Base-by-base conservation (phyloP, 1,140 invertebrate genomes). In the Trichogramma pretiosum region DNA sequence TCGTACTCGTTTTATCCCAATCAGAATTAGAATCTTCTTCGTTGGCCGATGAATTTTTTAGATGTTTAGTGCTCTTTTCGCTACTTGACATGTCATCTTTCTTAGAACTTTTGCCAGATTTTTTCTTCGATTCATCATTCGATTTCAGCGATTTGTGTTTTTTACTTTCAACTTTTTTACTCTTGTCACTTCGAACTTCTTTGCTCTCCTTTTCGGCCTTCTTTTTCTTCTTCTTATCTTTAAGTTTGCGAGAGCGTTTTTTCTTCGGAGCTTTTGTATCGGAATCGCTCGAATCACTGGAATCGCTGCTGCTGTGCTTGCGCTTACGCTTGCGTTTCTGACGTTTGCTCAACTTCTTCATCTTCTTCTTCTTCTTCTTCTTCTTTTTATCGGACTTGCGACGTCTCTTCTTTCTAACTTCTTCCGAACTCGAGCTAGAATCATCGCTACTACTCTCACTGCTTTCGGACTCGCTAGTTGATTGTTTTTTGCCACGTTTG, bases 201-300 rank as follows among this genome's bases (percentile, higher is more conserved):
- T 4, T 17, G 16, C 24, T 46, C 32, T 36, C 23, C 14, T 35
- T 51, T 10, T 45, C 23, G 2, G 55, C 18, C 18, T 54, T 56
- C 18, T 58, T 58, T 28, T 53, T 54, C 28, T 52, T 57, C 24
- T 59, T 61, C 7, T 57, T 56, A 18, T 48, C 8, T 23, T 30
- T 54, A 3, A 50, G 8, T 11, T 52, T 41, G 8, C 43, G 21
- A 0, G 43, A 46, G 18, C 32, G 38, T 16, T 51, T 51, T n/a
- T 43, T 49, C 17, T 41, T 46, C 0, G 49, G 22, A 5, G 36
- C 43, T 8, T 38, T 39, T 7, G 52, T 44, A 10, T 63, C 64
- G 0, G 60, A 62, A 10, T 68, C 64, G n/a, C 61, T 65, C 32
- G 60, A 66, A n/a, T n/a, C n/a, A 10, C 61, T 68, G 0, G 68